Conservation (phyloP, 2,797 vertebrate genomes). For the Eulemur mongoz region DNA sequence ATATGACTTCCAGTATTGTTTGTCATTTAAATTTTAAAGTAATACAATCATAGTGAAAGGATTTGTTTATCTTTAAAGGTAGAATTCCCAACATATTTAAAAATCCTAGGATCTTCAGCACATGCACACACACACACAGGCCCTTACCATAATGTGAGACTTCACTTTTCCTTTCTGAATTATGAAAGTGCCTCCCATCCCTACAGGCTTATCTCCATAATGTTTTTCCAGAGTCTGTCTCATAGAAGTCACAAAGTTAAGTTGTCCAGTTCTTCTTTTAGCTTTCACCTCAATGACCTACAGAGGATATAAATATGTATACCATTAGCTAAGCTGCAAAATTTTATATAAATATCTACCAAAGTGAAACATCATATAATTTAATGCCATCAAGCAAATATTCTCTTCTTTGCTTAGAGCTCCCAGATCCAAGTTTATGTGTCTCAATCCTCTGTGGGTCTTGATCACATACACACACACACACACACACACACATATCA, state of each 20-base stretch:
- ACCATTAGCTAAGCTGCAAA: not conserved
- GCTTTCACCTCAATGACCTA: constrained; percentile 95
- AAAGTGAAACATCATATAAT: not conserved
- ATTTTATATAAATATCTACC: not conserved
- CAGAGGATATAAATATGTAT: constrained; percentile 37
- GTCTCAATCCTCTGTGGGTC: not conserved
- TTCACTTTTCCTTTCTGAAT: constrained; percentile 97
- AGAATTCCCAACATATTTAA: not conserved
- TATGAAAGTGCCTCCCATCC: constrained; percentile 95
- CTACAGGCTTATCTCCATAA: constrained; percentile 93
- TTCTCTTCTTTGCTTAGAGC: not conserved
- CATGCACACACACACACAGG: rapidly evolving
- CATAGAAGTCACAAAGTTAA: constrained; percentile 94
- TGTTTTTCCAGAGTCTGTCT: constrained; percentile 90
- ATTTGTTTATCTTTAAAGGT: not conserved
- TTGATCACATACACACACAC: not conserved
- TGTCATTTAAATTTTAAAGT: constrained; percentile 45
- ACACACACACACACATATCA: not conserved
- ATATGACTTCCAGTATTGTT: not conserved
- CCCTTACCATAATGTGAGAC: constrained; percentile 95
- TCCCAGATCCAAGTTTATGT: not conserved
- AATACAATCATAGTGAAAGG: not conserved
- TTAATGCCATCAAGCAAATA: not conserved
- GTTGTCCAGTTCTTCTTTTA: constrained; percentile 91
- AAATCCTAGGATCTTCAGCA: not conserved